Conservation (phyloP, 2,888 invertebrate genomes). For the Idaea straminata region DNA sequence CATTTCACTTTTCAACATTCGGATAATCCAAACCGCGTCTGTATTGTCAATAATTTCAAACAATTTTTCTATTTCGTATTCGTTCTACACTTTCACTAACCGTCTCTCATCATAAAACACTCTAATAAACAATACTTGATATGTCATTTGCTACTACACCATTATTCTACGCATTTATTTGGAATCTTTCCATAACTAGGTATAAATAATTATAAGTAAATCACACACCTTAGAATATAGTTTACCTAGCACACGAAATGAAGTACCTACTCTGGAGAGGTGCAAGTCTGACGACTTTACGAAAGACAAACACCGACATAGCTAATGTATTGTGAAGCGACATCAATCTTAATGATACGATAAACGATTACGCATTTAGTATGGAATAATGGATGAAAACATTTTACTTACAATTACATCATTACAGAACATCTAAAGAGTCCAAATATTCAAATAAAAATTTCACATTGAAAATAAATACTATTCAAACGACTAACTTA, state of each 20-base stretch:
- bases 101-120: conserved; percentile 46
- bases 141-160: conserved; percentile 77
- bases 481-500: conserved; percentile 78
- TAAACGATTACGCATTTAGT: conserved; percentile 50
- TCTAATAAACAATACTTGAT: conserved; percentile 74
- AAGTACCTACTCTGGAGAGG: conserved; percentile 25
- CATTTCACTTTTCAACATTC: conserved; percentile 68
- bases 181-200: conserved; percentile 75
- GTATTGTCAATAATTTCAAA: conserved; percentile 72
- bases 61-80: conserved; percentile 51
- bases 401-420: conserved; percentile 48
- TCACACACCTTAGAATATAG: conserved; percentile 70
- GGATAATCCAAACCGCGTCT: conserved; percentile 59
- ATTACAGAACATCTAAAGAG: conserved; percentile 66
- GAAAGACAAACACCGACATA: neutral
- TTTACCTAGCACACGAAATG: conserved; percentile 62
- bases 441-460: conserved; percentile 60
- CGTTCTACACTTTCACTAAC: conserved; percentile 61
- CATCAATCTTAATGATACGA: conserved; percentile 51
- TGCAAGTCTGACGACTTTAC: conserved; percentile 4
- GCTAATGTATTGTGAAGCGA: conserved; percentile 34
- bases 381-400: conserved; percentile 22
- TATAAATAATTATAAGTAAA: conserved; percentile 68
- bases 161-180: conserved; percentile 60
- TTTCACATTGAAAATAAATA: conserved; percentile 71